These are phyloP conservation scores for Drosophila sordidapex DNA, from an alignment of 2,888 invertebrate species.

Conservation along the genomic window DNA sequence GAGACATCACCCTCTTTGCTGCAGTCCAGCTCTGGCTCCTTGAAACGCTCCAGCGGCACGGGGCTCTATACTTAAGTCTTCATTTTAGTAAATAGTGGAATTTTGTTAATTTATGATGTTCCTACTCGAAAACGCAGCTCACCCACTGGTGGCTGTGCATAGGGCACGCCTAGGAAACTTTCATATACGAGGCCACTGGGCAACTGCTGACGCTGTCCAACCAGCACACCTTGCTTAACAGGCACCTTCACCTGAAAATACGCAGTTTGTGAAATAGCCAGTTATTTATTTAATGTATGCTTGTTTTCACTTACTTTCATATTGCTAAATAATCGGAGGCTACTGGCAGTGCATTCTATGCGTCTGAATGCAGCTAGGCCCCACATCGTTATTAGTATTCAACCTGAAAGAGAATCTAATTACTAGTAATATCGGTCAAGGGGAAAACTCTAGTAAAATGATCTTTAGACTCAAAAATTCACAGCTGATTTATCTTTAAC, in stretches of 20 bases:
- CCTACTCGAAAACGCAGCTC: slow-evolving; percentile 83
- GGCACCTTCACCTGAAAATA: slow-evolving; percentile 70
- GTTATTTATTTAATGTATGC: neutral
- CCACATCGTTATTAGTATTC: slow-evolving; percentile 24
- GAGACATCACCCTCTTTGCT: slow-evolving; percentile 77
- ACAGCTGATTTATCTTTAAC: slow-evolving; percentile 51
- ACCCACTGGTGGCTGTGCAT: slow-evolving; percentile 86
- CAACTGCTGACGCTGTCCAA: slow-evolving; percentile 84
- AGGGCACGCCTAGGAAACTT: slow-evolving; percentile 86
- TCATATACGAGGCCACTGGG: slow-evolving; percentile 84
- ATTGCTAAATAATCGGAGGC: slow-evolving; percentile 45
- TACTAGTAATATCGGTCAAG: slow-evolving; percentile 4
- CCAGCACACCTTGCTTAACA: slow-evolving; percentile 85
- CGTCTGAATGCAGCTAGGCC: slow-evolving; percentile 3
- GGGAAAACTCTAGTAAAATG: neutral
- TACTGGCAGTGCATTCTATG: slow-evolving; percentile 1
- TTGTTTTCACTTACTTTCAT: slow-evolving; percentile 48
- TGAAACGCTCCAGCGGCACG: slow-evolving; percentile 76
- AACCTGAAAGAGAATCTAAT: slow-evolving; percentile 22
- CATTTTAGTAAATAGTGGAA: neutral
- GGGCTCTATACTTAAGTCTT: slow-evolving; percentile 68
- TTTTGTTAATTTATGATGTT: neutral
- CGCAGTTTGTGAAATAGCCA: neutral
- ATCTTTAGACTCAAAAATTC: slow-evolving; percentile 31
- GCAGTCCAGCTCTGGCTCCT: slow-evolving; percentile 79